A percentile compares a stretch with the other conserved stretches of the same genome.
Conservation (phyloP, 2,113 vertebrate species). For the Pelobates fuscus region DNA sequence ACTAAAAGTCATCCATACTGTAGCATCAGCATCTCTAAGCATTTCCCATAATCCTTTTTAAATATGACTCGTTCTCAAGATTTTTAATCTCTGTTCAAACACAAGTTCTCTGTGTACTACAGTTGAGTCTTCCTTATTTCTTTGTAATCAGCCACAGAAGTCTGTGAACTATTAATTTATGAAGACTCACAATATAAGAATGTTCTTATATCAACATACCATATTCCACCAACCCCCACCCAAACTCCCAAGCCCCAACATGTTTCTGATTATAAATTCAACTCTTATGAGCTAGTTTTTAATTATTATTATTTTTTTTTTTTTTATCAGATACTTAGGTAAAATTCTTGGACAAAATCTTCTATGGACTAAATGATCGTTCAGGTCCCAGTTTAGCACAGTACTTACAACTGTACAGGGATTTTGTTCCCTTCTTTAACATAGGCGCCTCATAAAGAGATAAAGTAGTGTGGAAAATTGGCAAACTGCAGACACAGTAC, state of each 20-base stretch:
- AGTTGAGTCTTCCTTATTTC: constrained; percentile 10
- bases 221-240: not conserved
- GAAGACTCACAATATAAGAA: constrained; percentile 49
- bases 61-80: constrained; percentile 11
- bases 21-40: not conserved
- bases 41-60: constrained; percentile 12
- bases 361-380: not conserved
- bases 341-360: constrained; percentile 28
- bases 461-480: constrained; percentile 63
- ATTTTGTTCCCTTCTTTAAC: constrained; percentile 30
- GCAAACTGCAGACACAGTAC: constrained; percentile 56
- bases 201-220: constrained; percentile 46
- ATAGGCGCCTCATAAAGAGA: constrained; percentile 44
- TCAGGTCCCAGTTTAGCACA: constrained; percentile 12
- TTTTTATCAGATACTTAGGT: constrained; percentile 49
- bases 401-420: constrained; percentile 25
- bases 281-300: constrained; percentile 42
- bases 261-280: constrained; percentile 44
- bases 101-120: constrained; percentile 18
- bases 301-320: too few species aligned
- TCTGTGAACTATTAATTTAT: constrained; percentile 43
- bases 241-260: constrained; percentile 30
- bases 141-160: constrained; percentile 19
- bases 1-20: too few species aligned
- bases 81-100: constrained; percentile 36